Percentiles rank a stretch among this genome's conserved stretches.
phyloP scores from a whole-genome alignment of 2,888 invertebrate species.

The Stenurella melanura region DNA sequence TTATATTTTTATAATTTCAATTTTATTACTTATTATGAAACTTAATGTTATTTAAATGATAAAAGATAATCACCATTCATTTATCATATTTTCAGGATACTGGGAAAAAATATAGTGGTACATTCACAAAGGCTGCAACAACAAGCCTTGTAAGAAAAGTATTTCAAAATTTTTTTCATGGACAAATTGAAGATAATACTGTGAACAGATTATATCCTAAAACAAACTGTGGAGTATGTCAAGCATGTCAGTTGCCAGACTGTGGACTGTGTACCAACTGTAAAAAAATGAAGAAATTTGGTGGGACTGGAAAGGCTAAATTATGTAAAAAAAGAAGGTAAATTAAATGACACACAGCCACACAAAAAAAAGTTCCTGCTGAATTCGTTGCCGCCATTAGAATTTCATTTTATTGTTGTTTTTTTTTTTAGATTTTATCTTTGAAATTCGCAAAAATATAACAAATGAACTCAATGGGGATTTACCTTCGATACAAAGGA shows the following conservation, averaged over 20 bases:
- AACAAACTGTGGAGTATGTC: not conserved
- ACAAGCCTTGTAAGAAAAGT: slow-evolving; percentile 85
- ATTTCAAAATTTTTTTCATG: slow-evolving; percentile 86
- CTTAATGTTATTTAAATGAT: too few species aligned
- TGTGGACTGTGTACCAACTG: not conserved
- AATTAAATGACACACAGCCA: too few species aligned
- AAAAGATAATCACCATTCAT: too few species aligned
- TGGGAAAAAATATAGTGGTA: slow-evolving; percentile 43
- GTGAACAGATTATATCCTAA: not conserved
- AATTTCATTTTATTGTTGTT: too few species aligned
- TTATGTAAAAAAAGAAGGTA: not conserved
- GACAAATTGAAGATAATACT: slow-evolving; percentile 77
- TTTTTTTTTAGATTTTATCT: too few species aligned
- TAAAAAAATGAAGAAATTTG: not conserved
- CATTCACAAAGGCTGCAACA: slow-evolving; percentile 80
- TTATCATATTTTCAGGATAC: slow-evolving; percentile 42
- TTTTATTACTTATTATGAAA: too few species aligned
- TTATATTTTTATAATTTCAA: too few species aligned
- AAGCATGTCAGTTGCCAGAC: not conserved
- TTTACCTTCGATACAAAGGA: too few species aligned
- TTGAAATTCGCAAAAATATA: too few species aligned
- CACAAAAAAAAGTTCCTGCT: too few species aligned
- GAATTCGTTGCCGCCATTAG: too few species aligned
- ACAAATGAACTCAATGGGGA: too few species aligned
- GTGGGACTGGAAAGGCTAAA: not conserved